Conservation (phyloP, 2,888 invertebrate species). For the Leptothorax acervorum region DNA sequence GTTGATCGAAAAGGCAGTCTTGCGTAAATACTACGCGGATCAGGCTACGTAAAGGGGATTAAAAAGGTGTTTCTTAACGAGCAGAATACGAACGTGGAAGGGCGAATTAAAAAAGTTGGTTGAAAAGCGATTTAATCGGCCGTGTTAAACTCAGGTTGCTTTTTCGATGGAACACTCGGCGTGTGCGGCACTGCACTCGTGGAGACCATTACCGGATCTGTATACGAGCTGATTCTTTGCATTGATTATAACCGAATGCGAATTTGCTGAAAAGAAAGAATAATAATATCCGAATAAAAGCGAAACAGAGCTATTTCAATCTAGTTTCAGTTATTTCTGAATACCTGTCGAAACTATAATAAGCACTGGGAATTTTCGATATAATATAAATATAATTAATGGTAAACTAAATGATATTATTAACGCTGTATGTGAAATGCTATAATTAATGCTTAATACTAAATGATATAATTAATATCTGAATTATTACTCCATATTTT, state of each 20-base stretch:
- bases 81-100: constrained; percentile 30
- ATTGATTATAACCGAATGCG: constrained; percentile 18
- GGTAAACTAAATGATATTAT: neutral
- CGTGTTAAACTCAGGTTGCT: constrained; percentile 41
- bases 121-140: constrained; percentile 49
- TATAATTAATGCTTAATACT: constrained; percentile 5
- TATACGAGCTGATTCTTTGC: constrained; percentile 15
- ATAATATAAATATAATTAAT: constrained; percentile 24
- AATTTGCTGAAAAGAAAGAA: constrained; percentile 8
- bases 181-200: constrained; percentile 20
- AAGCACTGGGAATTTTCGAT: neutral
- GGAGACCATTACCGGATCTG: constrained; percentile 15
- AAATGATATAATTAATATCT: constrained; percentile 1
- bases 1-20: constrained; percentile 45
- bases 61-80: constrained; percentile 54
- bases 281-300: constrained; percentile 10
- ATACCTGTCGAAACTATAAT: neutral
- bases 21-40: constrained; percentile 49
- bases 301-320: neutral
- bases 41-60: constrained; percentile 36
- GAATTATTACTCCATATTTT: neutral
- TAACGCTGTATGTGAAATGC: neutral
- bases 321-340: neutral
- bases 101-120: constrained; percentile 40
- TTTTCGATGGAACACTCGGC: constrained; percentile 30